Evolutionary conservation across 1,140 invertebrate genomes (phyloP).

Genomic region (Drosophila bocki): DNA sequence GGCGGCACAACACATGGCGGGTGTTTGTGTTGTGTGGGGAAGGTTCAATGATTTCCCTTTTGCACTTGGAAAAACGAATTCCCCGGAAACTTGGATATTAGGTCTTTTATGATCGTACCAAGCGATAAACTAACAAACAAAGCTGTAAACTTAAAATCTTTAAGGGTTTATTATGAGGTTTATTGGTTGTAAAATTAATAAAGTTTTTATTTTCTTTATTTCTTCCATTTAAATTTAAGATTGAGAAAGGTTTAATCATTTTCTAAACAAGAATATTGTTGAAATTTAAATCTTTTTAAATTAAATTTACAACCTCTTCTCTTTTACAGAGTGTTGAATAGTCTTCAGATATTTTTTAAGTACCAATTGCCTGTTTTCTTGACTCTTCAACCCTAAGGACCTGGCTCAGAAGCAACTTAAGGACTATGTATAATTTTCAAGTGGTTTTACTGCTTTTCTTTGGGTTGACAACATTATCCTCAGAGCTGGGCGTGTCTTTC

Average conservation of each 20-base stretch:
- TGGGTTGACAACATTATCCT: slow-evolving; percentile 11
- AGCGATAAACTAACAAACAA: neutral
- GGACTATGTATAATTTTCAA: slow-evolving; percentile 2
- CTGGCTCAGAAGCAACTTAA: neutral
- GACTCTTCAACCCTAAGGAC: neutral
- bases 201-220: neutral
- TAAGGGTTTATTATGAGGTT: neutral
- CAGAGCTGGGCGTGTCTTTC: slow-evolving; percentile 10
- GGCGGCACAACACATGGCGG: slow-evolving; percentile 5
- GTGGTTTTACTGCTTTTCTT: neutral
- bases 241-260: neutral
- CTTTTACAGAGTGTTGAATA: neutral
- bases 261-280: neutral
- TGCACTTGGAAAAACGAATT: slow-evolving; percentile 12
- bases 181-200: neutral
- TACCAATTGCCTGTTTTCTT: neutral
- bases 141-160: neutral
- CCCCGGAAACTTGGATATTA: neutral
- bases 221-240: neutral
- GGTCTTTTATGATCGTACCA: neutral
- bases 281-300: too few species aligned
- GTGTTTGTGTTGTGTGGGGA: neutral
- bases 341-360: neutral
- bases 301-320: neutral
- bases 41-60: slow-evolving; percentile 6